Conservation (phyloP, 2,113 vertebrate genomes). For the Ovis canadensis region DNA sequence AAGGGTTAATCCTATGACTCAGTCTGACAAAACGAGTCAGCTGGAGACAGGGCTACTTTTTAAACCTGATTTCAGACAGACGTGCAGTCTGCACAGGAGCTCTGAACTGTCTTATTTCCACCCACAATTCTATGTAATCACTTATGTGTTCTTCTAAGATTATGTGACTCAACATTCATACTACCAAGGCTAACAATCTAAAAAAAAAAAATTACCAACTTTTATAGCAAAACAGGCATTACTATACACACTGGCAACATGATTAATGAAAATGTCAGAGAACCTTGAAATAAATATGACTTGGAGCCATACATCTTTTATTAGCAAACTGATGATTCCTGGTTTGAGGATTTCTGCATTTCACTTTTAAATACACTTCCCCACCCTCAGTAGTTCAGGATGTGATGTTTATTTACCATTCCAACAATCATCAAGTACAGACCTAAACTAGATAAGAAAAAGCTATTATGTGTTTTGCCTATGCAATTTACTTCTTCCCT, state of each 20-base stretch:
- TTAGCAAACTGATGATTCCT: conserved; percentile 14
- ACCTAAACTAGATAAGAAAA: neutral
- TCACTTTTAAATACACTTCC: conserved; percentile 2
- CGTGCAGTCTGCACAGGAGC: conserved; percentile 76
- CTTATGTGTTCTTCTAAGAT: conserved; percentile 72
- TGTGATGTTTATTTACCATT: neutral
- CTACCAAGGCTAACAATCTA: neutral
- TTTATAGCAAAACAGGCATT: neutral
- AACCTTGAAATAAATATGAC: neutral
- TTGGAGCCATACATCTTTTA: neutral
- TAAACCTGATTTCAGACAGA: conserved; percentile 82
- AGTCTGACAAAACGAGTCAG: conserved; percentile 83
- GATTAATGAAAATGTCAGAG: conserved; percentile 40
- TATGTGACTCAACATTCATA: conserved; percentile 56
- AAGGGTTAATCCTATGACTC: conserved; percentile 85
- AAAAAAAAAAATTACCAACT: conserved; percentile 9
- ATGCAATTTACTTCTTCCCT: conserved; percentile 12
- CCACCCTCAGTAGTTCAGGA: neutral
- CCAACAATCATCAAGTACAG: neutral
- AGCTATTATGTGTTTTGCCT: neutral
- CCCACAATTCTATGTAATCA: conserved; percentile 74
- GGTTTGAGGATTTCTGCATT: neutral
- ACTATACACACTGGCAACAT: neutral
- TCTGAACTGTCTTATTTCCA: conserved; percentile 78
- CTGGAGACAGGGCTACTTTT: conserved; percentile 81